phyloP scores from a whole-genome alignment of 2,888 invertebrate species.

The Dendrolimus houi region DNA sequence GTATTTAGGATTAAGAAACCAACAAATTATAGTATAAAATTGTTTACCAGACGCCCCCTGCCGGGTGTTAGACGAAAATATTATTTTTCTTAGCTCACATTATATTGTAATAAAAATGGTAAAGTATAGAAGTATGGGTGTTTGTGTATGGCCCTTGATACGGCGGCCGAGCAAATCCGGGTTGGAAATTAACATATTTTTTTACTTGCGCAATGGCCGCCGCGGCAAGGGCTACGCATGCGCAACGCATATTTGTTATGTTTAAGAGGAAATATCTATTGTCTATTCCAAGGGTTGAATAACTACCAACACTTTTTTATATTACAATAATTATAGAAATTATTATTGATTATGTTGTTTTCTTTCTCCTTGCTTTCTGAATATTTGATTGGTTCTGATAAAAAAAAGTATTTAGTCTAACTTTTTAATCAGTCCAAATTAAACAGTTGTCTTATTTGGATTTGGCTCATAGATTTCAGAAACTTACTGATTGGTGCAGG shows the following conservation, averaged over 20 bases:
- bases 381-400: no score
- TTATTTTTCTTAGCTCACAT: constrained; percentile 76
- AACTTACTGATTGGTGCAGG: no score
- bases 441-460: no score
- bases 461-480: no score
- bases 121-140: constrained; percentile 55
- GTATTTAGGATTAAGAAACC: constrained; percentile 55
- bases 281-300: constrained; percentile 72
- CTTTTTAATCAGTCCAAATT: no score
- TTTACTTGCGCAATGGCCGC: constrained; percentile 49
- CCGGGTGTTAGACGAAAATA: constrained; percentile 70
- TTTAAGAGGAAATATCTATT: constrained; percentile 76
- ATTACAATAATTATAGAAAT: constrained; percentile 78
- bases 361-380: constrained; percentile 4
- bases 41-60: constrained; percentile 63
- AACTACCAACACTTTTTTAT: constrained; percentile 77
- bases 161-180: constrained; percentile 20
- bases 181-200: constrained; percentile 60
- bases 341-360: constrained; percentile 68
- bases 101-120: constrained; percentile 71
- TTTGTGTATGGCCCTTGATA: constrained; percentile 16
- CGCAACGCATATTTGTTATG: constrained; percentile 64
- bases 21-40: constrained; percentile 73
- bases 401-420: no score
- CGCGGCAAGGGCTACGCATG: constrained; percentile 16